phyloP scores from a whole-genome alignment of 2,888 invertebrate species.

The Bursaphelenchus okinawaensis region DNA sequence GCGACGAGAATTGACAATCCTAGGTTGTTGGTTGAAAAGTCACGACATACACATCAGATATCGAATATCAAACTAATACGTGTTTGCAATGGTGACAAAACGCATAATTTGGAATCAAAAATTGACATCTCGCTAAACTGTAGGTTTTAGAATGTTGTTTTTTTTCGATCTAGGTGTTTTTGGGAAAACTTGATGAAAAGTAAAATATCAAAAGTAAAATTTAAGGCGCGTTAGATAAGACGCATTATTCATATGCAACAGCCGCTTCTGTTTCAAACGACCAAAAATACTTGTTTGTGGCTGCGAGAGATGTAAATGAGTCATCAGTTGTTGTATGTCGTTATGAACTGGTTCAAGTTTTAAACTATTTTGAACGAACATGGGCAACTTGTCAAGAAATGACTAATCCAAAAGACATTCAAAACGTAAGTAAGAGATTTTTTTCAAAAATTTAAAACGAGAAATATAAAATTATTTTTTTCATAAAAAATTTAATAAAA shows the following conservation, averaged over 20 bases:
- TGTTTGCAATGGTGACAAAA: conserved; percentile 30
- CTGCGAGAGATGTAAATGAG: conserved; percentile 7
- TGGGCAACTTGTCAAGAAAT: conserved; percentile 30
- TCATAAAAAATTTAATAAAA: neutral
- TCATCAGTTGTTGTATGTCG: conserved; percentile 20
- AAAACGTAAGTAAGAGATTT: conserved; percentile 10
- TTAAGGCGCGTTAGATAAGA: neutral
- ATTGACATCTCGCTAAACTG: conserved; percentile 6
- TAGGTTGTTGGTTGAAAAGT: neutral
- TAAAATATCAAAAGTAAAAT: too few species aligned
- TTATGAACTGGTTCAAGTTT: conserved; percentile 22
- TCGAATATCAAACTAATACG: conserved; percentile 26
- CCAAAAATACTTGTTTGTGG: conserved; percentile 13
- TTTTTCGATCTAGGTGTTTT: neutral
- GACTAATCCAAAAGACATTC: neutral
- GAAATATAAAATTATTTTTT: too few species aligned
- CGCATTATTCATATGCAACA: neutral
- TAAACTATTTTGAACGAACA: conserved; percentile 22
- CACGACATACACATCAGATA: neutral
- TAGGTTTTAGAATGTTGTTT: neutral
- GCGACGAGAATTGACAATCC: neutral
- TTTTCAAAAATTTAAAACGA: too few species aligned
- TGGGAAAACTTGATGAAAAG: neutral
- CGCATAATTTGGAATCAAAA: conserved; percentile 13
- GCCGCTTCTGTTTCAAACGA: conserved; percentile 2